These are phyloP conservation scores for Harpagus bidentatus DNA, from an alignment of 2,113 vertebrate species.

Conservation along the genomic window DNA sequence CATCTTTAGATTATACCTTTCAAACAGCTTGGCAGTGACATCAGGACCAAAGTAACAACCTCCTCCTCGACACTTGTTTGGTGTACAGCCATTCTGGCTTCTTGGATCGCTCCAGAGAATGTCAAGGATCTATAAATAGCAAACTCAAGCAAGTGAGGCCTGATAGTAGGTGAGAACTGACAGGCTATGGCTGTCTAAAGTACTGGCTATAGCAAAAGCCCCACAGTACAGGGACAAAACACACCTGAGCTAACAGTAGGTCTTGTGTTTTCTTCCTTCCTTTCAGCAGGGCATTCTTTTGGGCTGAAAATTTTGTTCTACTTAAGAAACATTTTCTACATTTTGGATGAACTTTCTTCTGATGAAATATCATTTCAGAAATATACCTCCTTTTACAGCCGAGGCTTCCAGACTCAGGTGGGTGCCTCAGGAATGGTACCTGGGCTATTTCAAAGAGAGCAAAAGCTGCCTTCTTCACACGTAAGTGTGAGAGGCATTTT, in stretches of 20 bases:
- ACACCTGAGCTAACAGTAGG: not conserved
- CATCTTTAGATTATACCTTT: conserved; percentile 83
- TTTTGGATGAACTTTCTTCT: not conserved
- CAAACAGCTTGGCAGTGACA: conserved; percentile 81
- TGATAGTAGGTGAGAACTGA: not conserved
- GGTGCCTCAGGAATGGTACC: not conserved
- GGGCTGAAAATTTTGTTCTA: not conserved
- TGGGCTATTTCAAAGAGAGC: not conserved
- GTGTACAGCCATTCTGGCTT: conserved; percentile 83
- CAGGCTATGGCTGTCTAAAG: not conserved
- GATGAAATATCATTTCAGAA: not conserved
- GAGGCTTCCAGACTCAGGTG: not conserved
- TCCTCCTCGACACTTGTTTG: conserved; percentile 87
- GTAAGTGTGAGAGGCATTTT: not conserved
- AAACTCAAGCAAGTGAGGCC: conserved; percentile 3
- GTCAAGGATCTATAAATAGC: conserved; percentile 81
- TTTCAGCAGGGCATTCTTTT: not conserved
- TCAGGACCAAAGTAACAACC: conserved; percentile 97
- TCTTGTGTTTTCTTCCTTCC: not conserved
- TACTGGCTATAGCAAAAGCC: not conserved
- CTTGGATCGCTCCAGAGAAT: conserved; percentile 96
- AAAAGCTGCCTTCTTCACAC: not conserved
- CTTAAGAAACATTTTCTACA: not conserved
- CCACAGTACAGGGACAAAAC: not conserved
- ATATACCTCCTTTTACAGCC: not conserved